Percentiles rank a stretch among this genome's conserved stretches.
These are phyloP conservation scores for Ceriagrion tenellum DNA, from an alignment of 2,888 invertebrate species.

Conservation along the genomic window DNA sequence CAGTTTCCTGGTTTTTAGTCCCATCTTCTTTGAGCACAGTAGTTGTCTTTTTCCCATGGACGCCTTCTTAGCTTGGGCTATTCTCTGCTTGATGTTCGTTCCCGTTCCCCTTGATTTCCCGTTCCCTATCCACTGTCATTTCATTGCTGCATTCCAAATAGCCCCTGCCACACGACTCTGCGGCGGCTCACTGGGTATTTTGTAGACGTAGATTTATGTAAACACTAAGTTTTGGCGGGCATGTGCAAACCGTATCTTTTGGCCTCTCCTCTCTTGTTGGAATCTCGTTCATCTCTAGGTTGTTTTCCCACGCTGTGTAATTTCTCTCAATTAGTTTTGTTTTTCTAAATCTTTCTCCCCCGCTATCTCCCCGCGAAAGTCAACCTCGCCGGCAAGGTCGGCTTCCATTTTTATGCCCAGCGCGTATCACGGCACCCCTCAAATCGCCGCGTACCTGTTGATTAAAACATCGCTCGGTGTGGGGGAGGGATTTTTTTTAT, in stretches of 20 bases:
- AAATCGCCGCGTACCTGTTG: slow-evolving; percentile 50
- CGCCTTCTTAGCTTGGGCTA: no score
- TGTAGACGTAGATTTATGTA: background rate
- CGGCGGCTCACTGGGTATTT: no score
- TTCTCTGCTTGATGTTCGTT: no score
- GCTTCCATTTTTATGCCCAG: background rate
- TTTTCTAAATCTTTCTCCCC: background rate
- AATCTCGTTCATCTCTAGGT: background rate
- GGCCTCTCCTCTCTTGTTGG: background rate
- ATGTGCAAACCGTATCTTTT: background rate
- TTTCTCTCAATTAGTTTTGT: background rate
- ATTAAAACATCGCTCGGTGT: background rate
- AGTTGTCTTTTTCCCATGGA: no score
- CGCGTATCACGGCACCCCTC: background rate
- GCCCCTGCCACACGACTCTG: no score
- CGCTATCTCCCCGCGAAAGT: background rate
- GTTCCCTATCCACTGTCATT: no score
- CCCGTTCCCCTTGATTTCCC: no score
- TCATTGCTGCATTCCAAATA: no score
- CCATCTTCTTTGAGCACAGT: no score
- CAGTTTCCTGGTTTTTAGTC: no score
- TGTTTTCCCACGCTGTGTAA: background rate
- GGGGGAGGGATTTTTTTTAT: background rate
- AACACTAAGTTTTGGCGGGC: background rate
- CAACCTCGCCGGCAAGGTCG: background rate